Percentiles rank a stretch among this genome's conserved stretches.
Conservation (phyloP, 1,140 invertebrate species). For the Sitobion miscanthi region DNA sequence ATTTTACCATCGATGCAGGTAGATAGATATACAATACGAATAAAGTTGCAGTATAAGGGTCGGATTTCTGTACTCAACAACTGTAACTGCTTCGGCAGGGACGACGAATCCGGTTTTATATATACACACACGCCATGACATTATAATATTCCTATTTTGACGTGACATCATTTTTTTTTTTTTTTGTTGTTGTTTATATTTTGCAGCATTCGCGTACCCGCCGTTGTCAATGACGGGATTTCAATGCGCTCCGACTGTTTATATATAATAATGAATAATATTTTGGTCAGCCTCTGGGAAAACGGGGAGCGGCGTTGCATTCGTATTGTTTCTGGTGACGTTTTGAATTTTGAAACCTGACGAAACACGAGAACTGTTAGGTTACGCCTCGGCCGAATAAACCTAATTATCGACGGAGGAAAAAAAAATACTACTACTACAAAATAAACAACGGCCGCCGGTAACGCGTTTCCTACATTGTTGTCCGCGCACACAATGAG, state of each 20-base stretch:
- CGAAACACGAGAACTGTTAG: conserved; percentile 34
- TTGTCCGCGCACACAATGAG: neutral
- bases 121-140: neutral
- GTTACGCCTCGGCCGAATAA: conserved; percentile 19
- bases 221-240: neutral
- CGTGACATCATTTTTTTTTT: neutral
- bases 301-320: neutral
- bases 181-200: neutral
- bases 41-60: neutral
- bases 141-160: neutral
- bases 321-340: conserved; percentile 28
- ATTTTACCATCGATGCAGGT: neutral
- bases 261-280: neutral
- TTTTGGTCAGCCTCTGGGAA: conserved; percentile 15
- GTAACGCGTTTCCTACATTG: neutral
- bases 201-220: neutral
- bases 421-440: neutral
- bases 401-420: conserved; percentile 22
- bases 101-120: conserved; percentile 21
- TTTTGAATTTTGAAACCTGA: conserved; percentile 33
- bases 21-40: neutral
- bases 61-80: neutral
- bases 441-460: neutral
- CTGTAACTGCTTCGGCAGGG: neutral
- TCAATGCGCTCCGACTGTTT: neutral